Evolutionary conservation across 2,888 invertebrate genomes (phyloP), one percentile per base, ranked within the genome.

Genomic region (Anarsia innoxiella): DNA sequence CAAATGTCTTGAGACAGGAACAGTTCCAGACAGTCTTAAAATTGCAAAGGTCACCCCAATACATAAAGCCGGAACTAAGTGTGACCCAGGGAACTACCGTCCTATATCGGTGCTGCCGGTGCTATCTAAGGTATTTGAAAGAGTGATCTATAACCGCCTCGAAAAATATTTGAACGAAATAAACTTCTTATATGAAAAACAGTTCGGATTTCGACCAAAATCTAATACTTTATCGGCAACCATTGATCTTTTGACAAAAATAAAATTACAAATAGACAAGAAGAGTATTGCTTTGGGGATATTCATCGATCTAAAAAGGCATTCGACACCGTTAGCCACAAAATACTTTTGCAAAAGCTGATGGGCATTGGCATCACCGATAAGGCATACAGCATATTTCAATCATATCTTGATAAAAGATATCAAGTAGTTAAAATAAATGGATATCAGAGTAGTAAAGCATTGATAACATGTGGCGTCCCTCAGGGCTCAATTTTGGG

Each of bases 401-500:
- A 35, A 19, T 44, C 41, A 2, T 41, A 39, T 19, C 28, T 41
- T 9, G 31, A 2, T 2, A 39, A 39, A 16, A 29, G 42, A 23
- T 19, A 10, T 6, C 42, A 42, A 37, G 23, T 39, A 15, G 39
- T 41, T 2, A 41, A 44, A 39, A 12, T 41, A 2, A 27, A 27
- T 2, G 10, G 39, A 9, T 2, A 6, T 25, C 31, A 37, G 23
- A 44, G 44, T 35, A 29, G 13, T 2, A 23, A 30, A 2, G 10
- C 11, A 16, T 23, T 27, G 9, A 28, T 44, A 6, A 35, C 26
- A 4, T 41, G 19, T 26, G 38, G 42, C 0, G 38, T 48, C 6
- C 44, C 45, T 0, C 44, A 48, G 10, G 45, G 45, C 0, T 45
- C 45, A 0, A 39, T 45, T 10, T 26, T 48, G n/a, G 45, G 47